These are phyloP conservation scores for Leucoptera coffeella DNA, from an alignment of 2,888 invertebrate genomes.

Conservation along the genomic window DNA sequence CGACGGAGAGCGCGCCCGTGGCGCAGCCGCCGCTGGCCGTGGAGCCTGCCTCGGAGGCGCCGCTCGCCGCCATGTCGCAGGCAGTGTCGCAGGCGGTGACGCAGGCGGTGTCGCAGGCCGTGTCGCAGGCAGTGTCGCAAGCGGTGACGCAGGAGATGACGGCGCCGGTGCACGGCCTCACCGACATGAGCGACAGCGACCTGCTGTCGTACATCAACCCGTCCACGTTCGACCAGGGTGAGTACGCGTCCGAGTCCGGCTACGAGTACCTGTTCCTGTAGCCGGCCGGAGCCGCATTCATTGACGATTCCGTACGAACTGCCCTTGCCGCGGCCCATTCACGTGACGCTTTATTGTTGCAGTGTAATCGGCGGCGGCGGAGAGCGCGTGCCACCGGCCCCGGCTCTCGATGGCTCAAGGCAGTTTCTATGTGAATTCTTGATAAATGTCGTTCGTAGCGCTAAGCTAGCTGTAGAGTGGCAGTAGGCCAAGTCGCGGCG, in stretches of 20 bases:
- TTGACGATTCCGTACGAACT: neutral
- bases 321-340: conserved; percentile 2
- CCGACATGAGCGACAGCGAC: conserved; percentile 83
- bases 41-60: conserved; percentile 26
- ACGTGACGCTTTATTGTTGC: conserved; percentile 15
- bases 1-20: conserved; percentile 19
- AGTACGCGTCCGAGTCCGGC: conserved; percentile 15
- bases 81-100: conserved; percentile 46
- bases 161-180: conserved; percentile 65
- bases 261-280: neutral
- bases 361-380: conserved; percentile 24
- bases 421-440: conserved; percentile 43
- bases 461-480: neutral
- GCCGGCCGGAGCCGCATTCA: conserved; percentile 1
- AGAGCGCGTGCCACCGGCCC: too few relatives aligned
- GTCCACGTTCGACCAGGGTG: conserved; percentile 81
- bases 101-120: conserved; percentile 41
- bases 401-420: conserved; percentile 39
- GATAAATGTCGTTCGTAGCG: conserved; percentile 22
- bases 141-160: conserved; percentile 47
- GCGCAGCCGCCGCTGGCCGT: conserved; percentile 15
- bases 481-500: too few relatives aligned
- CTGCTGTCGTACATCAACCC: conserved; percentile 85
- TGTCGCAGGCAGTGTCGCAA: conserved; percentile 40
- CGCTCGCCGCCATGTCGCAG: conserved; percentile 40